Conservation (phyloP, 2,113 vertebrate species). For the Barnardius zonarius region DNA sequence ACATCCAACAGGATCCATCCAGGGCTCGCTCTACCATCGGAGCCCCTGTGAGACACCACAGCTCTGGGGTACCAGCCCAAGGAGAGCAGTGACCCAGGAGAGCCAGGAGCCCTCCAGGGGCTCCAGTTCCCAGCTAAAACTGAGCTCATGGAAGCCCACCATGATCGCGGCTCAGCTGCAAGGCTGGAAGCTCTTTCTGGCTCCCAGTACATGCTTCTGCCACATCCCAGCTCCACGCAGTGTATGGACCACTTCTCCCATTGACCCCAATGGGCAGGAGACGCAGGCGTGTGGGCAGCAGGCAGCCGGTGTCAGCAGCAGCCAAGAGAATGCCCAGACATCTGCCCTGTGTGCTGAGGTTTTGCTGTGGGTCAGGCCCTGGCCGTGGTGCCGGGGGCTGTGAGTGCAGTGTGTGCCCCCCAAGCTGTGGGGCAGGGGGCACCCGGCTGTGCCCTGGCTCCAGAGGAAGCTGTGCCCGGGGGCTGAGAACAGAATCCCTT, state of each 20-base stretch:
- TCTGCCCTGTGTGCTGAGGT: background rate
- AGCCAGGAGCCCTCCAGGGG: background rate
- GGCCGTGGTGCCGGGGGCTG: background rate
- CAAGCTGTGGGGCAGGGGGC: background rate
- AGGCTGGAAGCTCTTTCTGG: background rate
- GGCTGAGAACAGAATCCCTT: conserved; percentile 27
- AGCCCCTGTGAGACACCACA: background rate
- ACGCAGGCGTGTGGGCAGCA: background rate
- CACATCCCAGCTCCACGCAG: background rate
- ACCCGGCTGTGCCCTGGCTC: background rate
- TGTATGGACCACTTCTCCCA: background rate
- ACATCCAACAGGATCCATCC: background rate
- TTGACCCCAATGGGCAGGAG: fast-evolving
- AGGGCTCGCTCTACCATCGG: background rate
- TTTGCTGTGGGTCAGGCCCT: background rate
- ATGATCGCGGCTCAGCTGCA: background rate
- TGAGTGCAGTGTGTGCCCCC: background rate
- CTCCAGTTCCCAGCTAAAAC: background rate
- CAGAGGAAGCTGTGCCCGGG: fast-evolving
- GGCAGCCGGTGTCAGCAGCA: background rate
- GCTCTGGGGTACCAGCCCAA: background rate
- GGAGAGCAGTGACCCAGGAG: background rate
- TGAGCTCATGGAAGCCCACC: background rate
- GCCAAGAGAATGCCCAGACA: background rate
- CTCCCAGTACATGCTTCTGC: background rate